phyloP scores from a whole-genome alignment of 2,888 invertebrate genomes.

The Epinotia bilunana region DNA sequence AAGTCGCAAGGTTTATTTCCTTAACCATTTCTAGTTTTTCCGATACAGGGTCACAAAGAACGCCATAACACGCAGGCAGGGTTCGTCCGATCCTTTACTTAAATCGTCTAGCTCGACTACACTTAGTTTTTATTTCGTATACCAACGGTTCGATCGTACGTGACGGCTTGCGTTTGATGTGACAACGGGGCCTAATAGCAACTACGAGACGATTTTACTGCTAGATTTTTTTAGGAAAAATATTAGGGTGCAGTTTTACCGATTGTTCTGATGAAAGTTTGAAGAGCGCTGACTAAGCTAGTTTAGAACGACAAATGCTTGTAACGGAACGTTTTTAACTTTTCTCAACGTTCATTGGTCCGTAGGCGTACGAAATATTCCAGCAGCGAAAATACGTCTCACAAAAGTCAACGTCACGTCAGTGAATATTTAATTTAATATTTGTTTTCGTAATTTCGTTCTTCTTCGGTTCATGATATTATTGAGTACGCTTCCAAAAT shows the following conservation, averaged over 20 bases:
- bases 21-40: conserved; percentile 49
- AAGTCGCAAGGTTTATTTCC: conserved; percentile 49
- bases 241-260: conserved; percentile 29
- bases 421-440: background rate
- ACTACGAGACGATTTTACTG: conserved; percentile 47
- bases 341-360: conserved; percentile 4
- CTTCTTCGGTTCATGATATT: background rate
- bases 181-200: conserved; percentile 50
- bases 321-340: conserved; percentile 32
- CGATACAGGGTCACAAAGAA: conserved; percentile 47
- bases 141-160: conserved; percentile 56
- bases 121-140: conserved; percentile 63
- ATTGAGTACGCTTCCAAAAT: background rate
- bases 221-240: conserved; percentile 41
- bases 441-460: background rate
- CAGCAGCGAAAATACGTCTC: conserved; percentile 23
- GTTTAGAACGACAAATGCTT: conserved; percentile 15
- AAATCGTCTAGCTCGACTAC: conserved; percentile 59
- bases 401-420: conserved; percentile 22
- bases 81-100: conserved; percentile 60
- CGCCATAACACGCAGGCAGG: conserved; percentile 58
- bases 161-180: conserved; percentile 61
- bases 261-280: conserved; percentile 36
- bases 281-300: conserved; percentile 18
- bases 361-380: background rate